Conservation (phyloP, 2,888 invertebrate species). For the Lasioglossum figueresi region DNA sequence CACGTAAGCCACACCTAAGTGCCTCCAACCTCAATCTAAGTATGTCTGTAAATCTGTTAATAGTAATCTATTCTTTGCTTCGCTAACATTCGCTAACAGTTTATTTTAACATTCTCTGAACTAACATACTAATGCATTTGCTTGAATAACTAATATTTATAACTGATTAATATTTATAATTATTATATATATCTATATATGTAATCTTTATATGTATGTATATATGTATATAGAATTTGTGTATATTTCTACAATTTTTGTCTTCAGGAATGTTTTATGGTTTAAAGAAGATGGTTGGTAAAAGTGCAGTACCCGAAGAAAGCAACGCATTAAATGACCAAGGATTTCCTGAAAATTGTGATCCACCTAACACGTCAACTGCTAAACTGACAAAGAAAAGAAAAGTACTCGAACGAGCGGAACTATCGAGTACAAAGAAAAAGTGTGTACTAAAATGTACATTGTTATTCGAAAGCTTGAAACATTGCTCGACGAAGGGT, state of each 20-base stretch:
- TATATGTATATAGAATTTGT: background rate
- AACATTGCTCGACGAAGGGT: background rate
- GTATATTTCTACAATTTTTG: constrained; percentile 55
- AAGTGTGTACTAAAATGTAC: constrained; percentile 85
- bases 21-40: constrained; percentile 76
- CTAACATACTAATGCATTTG: constrained; percentile 9
- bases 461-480: background rate
- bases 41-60: constrained; percentile 67
- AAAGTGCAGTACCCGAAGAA: constrained; percentile 85
- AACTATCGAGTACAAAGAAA: constrained; percentile 88
- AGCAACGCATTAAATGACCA: constrained; percentile 63
- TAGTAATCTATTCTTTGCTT: constrained; percentile 23
- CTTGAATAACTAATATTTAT: no score
- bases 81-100: background rate
- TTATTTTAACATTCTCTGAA: background rate
- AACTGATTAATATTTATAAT: no score
- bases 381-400: constrained; percentile 88
- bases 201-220: no score
- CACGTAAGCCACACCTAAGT: constrained; percentile 87
- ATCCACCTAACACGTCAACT: constrained; percentile 85
- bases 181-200: no score
- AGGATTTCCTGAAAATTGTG: constrained; percentile 58
- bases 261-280: constrained; percentile 90
- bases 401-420: constrained; percentile 86
- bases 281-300: constrained; percentile 91